Evolutionary conservation across 2,113 vertebrate species (phyloP).

Genomic region (Hippopotamus amphibius): DNA sequence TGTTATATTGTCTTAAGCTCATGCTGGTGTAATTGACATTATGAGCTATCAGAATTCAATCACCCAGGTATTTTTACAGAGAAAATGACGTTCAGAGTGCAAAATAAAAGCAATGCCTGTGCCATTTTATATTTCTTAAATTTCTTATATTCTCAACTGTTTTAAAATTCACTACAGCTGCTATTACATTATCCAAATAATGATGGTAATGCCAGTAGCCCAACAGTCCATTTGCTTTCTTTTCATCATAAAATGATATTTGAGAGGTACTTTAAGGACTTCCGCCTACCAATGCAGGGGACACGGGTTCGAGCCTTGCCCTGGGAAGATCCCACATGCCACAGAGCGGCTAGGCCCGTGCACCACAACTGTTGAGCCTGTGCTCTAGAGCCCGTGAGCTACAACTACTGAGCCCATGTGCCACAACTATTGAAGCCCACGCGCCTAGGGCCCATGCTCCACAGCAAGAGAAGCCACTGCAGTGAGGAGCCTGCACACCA

Average conservation of each 20-base stretch:
- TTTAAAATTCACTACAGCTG: constrained; percentile 38
- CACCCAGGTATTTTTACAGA: background rate
- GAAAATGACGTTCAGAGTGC: constrained; percentile 39
- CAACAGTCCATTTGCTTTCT: constrained; percentile 29
- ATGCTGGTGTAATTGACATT: background rate
- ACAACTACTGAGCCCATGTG: too few species aligned
- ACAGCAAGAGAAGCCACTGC: too few species aligned
- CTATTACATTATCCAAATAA: constrained; percentile 30
- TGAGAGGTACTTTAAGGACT: constrained; percentile 38
- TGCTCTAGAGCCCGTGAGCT: too few species aligned
- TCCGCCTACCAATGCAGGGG: too few species aligned
- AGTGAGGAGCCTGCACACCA: too few species aligned
- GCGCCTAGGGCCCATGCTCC: too few species aligned
- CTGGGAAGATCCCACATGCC: too few species aligned
- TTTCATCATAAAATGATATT: constrained; percentile 49
- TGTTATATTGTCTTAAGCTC: constrained; percentile 33
- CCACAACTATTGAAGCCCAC: too few species aligned
- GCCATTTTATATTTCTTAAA: constrained; percentile 14
- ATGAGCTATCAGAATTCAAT: constrained; percentile 4
- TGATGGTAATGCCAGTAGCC: background rate
- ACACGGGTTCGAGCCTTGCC: too few species aligned
- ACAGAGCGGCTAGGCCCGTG: too few species aligned
- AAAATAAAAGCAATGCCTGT: background rate
- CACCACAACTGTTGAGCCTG: too few species aligned
- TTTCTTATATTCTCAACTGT: constrained; percentile 17